A percentile compares a stretch with the other conserved stretches of the same genome.
These are phyloP conservation scores for Bombus pyrosoma DNA, from an alignment of 1,140 invertebrate genomes.

Conservation along the genomic window DNA sequence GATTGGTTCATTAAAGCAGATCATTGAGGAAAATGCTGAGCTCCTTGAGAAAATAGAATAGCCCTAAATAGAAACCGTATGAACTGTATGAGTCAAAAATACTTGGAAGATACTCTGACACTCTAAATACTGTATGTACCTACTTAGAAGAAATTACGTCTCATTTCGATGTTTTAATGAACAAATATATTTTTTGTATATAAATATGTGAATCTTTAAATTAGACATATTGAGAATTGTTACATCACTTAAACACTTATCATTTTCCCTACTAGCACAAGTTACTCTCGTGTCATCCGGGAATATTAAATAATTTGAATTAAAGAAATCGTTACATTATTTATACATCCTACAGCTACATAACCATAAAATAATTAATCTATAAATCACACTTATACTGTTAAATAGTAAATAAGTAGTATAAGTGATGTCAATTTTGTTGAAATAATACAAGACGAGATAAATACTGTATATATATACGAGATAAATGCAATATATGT, in stretches of 20 bases:
- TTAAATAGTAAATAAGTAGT: background rate
- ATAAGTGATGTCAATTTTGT: background rate
- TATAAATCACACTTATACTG: background rate
- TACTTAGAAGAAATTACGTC: background rate
- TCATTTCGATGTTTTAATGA: background rate
- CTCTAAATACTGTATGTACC: background rate
- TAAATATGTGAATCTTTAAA: background rate
- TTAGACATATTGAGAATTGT: background rate
- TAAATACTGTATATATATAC: background rate
- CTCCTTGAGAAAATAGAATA: background rate
- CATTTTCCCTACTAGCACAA: background rate
- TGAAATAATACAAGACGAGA: background rate
- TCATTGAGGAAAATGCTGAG: background rate
- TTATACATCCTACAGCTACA: too few relatives aligned
- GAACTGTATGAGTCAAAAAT: background rate
- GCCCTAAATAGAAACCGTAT: background rate
- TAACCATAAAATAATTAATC: background rate
- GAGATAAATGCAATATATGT: background rate
- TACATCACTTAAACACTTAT: background rate
- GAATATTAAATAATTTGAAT: background rate
- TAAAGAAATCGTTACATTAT: background rate
- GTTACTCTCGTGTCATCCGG: background rate
- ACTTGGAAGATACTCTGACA: background rate
- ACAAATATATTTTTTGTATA: conserved; percentile 3
- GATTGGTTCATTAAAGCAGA: background rate